A percentile compares a stretch with the other conserved stretches of the same genome.
Conservation (phyloP, 2,113 vertebrate genomes). For the Lagenorhynchus albirostris region DNA sequence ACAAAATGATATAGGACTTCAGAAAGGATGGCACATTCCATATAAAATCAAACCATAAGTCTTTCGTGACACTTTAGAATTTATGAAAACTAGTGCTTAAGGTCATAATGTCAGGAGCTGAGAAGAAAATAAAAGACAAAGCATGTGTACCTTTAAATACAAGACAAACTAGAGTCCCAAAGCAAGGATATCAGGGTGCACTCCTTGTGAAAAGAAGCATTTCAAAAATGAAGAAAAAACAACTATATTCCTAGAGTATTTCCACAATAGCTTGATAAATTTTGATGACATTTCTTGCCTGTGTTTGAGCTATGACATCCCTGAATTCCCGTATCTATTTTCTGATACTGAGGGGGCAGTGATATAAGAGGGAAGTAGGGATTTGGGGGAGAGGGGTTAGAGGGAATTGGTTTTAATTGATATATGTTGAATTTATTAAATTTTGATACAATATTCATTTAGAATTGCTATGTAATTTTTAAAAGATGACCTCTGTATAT, state of each 20-base stretch:
- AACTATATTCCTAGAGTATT: not conserved
- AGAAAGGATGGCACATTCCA: conserved; percentile 82
- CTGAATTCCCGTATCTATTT: not conserved
- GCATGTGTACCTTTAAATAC: conserved; percentile 69
- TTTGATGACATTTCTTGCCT: not conserved
- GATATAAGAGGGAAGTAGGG: not conserved
- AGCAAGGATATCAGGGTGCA: not conserved
- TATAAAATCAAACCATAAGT: conserved; percentile 67
- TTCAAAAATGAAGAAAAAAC: not conserved
- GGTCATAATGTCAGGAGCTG: conserved; percentile 68
- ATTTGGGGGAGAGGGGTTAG: not conserved
- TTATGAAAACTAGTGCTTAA: conserved; percentile 78
- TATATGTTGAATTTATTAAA: not conserved
- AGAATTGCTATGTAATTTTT: conserved; percentile 21
- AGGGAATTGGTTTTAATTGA: not conserved
- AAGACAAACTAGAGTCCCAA: not conserved
- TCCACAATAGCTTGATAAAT: not conserved
- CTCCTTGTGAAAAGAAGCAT: not conserved
- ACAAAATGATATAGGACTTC: conserved; percentile 80
- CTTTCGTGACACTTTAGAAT: conserved; percentile 72
- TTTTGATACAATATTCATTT: not conserved
- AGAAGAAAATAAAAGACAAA: conserved; percentile 63
- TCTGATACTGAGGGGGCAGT: not conserved
- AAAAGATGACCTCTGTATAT: not conserved
- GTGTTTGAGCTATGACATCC: not conserved